Evolutionary conservation across 2,797 vertebrate species (phyloP), one percentile per base, ranked within the genome.

Genomic region (Selene dorsalis): DNA sequence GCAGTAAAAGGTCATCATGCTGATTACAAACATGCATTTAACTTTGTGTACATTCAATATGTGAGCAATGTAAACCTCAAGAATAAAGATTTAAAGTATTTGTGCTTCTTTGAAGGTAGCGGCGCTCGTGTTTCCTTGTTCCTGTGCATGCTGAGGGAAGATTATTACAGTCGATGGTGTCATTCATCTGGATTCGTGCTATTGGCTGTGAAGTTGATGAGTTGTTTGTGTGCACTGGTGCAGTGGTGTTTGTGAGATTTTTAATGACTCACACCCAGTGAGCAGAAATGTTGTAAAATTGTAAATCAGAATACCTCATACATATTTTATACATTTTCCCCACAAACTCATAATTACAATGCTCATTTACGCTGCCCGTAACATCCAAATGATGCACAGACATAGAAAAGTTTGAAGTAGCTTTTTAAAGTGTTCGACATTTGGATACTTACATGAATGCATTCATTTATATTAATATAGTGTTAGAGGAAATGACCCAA

Each of bases 241-340:
- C 55, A 16, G 65, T 50, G 24, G 55, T 64, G 75, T 86, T 70
- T 82, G 69, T 75, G 70, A 69, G 55, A 32, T 73, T 82, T 82
- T 73, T 79, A 88, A 88, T 91, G 86, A 88, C 75, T 70, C 39
- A 2, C 30, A 53, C 75, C 69, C 14, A 66, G 77, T 69, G 72
- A 76, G 70, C 65, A 60, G 63, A 80, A 83, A 86, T 80, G 53
- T 80, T 89, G 56, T 72, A 60, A 69, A 64, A 75, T 41, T 88
- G 79, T 86, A 77, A 90, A 88, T 87, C 64, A 26, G 80, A 75
- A 80, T 32, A 73, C n/a, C 77, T 89, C 75, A 75, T 90, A 75
- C 73, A 73, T 90, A 82, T 86, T 84, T 90, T 63, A 88, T 55
- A 41, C n/a, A 43, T 72, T 79, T 75, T n/a, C 20, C 66, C 68